phyloP scores from a whole-genome alignment of 2,797 vertebrate genomes.

The Otolemur crassicaudatus region DNA sequence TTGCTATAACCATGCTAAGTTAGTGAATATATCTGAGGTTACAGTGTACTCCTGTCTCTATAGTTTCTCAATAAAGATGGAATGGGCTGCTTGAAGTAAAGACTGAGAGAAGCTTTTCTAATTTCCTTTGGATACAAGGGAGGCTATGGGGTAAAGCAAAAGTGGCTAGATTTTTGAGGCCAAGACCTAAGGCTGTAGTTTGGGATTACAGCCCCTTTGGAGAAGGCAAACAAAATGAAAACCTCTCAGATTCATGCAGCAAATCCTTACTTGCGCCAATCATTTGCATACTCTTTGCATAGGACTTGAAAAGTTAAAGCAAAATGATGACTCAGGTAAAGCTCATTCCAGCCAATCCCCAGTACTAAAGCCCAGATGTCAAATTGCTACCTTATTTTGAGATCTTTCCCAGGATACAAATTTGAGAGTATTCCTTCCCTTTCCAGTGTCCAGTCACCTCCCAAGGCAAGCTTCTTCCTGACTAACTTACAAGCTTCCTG shows the following conservation, averaged over 20 bases:
- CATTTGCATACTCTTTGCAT: not conserved
- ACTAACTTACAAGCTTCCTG: not conserved
- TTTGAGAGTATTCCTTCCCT: conserved; percentile 10
- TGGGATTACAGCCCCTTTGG: not conserved
- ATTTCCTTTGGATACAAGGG: conserved; percentile 34
- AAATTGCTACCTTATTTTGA: conserved; percentile 29
- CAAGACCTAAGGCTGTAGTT: not conserved
- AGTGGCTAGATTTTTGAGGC: not conserved
- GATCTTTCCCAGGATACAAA: conserved; percentile 40
- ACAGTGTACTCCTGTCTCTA: not conserved
- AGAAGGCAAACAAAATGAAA: not conserved
- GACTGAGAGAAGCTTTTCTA: not conserved
- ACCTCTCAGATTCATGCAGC: not conserved
- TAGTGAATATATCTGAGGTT: not conserved
- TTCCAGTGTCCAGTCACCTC: not conserved
- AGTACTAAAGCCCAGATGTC: not conserved
- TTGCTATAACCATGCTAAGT: not conserved
- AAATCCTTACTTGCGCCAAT: not conserved
- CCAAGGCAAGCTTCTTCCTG: not conserved
- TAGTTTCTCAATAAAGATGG: conserved; percentile 21
- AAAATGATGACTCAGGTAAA: not conserved
- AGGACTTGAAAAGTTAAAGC: not conserved
- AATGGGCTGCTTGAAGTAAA: not conserved
- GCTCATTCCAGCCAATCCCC: not conserved
- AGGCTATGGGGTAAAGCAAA: not conserved